These are phyloP conservation scores for Neelides folsomi DNA, from an alignment of 2,888 invertebrate genomes.

Conservation along the genomic window DNA sequence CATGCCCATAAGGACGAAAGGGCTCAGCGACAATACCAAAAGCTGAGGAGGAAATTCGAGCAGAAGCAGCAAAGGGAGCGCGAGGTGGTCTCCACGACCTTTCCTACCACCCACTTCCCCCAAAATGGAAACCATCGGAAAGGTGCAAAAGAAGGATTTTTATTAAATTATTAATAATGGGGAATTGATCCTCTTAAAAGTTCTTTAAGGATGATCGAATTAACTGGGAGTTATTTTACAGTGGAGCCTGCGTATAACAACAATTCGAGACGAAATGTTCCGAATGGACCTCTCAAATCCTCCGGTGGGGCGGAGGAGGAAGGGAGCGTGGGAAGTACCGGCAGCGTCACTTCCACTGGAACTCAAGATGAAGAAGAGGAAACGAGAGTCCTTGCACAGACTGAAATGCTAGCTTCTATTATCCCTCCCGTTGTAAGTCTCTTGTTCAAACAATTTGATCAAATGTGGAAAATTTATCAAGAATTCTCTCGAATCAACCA, in stretches of 20 bases:
- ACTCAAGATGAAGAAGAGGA: conserved; percentile 54
- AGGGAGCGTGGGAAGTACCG: conserved; percentile 54
- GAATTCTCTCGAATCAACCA: no score
- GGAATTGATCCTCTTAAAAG: no score
- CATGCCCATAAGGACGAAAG: conserved; percentile 58
- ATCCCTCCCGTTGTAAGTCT: conserved; percentile 54
- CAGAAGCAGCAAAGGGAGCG: conserved; percentile 43
- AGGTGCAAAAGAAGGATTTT: conserved; percentile 33
- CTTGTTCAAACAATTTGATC: no score
- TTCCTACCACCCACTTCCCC: conserved; percentile 16
- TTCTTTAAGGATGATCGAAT: no score
- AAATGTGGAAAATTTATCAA: no score
- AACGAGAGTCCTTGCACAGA: conserved; percentile 46
- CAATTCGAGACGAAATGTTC: conserved; percentile 9
- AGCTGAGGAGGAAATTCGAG: conserved; percentile 62
- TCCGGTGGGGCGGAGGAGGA: conserved; percentile 36
- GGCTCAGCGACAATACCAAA: conserved; percentile 60
- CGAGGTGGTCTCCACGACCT: conserved; percentile 9
- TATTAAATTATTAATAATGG: background rate
- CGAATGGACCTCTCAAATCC: conserved; percentile 31
- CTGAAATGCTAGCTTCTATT: conserved; percentile 59
- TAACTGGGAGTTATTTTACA: conserved; percentile 3
- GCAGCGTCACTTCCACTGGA: conserved; percentile 37
- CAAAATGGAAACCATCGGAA: conserved; percentile 42
- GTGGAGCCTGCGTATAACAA: conserved; percentile 8